Evolutionary conservation across 2,797 vertebrate genomes (phyloP), one percentile per base, ranked within the genome.

Genomic region (Miichthys miiuy): DNA sequence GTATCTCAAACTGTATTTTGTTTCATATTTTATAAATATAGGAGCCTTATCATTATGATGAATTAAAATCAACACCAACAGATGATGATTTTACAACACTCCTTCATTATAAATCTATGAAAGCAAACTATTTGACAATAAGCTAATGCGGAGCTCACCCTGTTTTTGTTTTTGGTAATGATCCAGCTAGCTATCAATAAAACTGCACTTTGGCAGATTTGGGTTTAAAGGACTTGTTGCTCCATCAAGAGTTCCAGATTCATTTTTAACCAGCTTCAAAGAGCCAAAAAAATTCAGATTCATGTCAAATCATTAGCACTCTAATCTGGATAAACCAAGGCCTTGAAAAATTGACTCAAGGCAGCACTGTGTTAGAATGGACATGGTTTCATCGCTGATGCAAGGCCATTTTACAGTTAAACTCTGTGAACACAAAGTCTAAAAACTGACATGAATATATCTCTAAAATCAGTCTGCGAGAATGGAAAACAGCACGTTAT

Each of bases 381-480:
- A 17, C 0, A 41, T 20, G 18, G 8, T 27, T 23, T 58, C 1
- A 60, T 42, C 6, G 11, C 7, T 64, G 41, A 20, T 41, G 10
- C 18, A 16, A 60, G 14, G 18, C 25, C 2, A 55, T 25, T 52
- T 30, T 64, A 25, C 12, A 55, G n/a, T 38, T 65, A 0, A 30
- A 11, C 0, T 4, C 27, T 63, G 47, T 44, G n/a, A 41, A 41
- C 30, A 18, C 30, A 73, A 46, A 41, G 38, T 57, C 47, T 60
- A 10, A 65, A 58, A 72, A 61, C 58, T 0, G 7, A 47, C 21
- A 16, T 34, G 4, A 65, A 46, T 51, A 44, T 68, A 25, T 13
- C 70, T 57, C 80, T 80, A 83, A 75, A 67, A 52, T 74, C 67
- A 75, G 54, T 68, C 65, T 58, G 7, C 62, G 17, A 80, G 52